These are phyloP conservation scores for Monochamus saltuarius DNA, from an alignment of 1,140 invertebrate species.

Conservation along the genomic window DNA sequence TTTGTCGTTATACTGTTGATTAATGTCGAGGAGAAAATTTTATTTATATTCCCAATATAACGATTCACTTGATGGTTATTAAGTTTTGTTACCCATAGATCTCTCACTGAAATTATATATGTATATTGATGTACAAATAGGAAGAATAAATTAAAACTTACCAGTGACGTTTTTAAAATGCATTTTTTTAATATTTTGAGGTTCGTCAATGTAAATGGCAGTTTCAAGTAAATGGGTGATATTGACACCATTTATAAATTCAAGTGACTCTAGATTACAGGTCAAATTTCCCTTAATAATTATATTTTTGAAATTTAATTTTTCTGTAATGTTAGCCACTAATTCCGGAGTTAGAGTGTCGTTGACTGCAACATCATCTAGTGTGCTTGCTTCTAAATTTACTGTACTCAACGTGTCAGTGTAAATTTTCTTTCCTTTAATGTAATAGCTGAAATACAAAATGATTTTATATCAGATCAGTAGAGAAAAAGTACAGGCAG, in stretches of 20 bases:
- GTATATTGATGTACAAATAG: neutral
- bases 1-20: constrained; percentile 32
- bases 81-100: constrained; percentile 30
- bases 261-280: constrained; percentile 20
- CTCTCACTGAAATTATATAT: constrained; percentile 32
- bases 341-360: constrained; percentile 16
- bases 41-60: constrained; percentile 28
- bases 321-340: constrained; percentile 10
- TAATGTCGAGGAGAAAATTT: constrained; percentile 20
- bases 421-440: constrained; percentile 41
- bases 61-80: constrained; percentile 34
- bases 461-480: neutral
- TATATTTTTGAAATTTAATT: constrained; percentile 30
- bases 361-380: constrained; percentile 25
- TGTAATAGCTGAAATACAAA: constrained; percentile 30
- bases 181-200: constrained; percentile 29
- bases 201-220: constrained; percentile 30
- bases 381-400: constrained; percentile 23
- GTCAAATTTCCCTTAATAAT: constrained; percentile 34
- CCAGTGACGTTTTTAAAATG: constrained; percentile 37
- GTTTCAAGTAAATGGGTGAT: constrained; percentile 24
- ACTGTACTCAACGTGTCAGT: constrained; percentile 31
- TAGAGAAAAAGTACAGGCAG: no score
- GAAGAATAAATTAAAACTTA: constrained; percentile 17
- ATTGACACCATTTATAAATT: constrained; percentile 31